Base-by-base conservation (phyloP, 2,888 invertebrate species). In the Pyralis farinalis region DNA sequence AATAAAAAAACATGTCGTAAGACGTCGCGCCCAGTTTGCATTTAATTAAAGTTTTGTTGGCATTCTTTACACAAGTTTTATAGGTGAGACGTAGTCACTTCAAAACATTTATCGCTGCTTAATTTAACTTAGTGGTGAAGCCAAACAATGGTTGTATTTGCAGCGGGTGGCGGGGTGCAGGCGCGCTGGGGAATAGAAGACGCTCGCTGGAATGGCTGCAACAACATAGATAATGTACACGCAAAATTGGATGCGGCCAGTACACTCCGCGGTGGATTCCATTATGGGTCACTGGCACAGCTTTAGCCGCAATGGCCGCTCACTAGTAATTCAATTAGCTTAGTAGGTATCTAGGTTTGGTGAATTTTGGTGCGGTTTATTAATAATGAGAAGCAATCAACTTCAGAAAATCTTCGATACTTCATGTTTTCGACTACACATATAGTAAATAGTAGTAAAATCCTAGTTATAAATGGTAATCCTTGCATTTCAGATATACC, bases 151-250 rank as follows among this genome's bases (percentile, higher is more conserved):
- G 43, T 47, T 53, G 58, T 62, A 61, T 64, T 63, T 55, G 42
- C 49, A 51, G 51, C 27, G 34, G 8, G 11, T 12, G 31, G 25
- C 7, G 5, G n/a, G 25, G 7, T 25, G 16, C 16, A 2, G 31
- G 12, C 12, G 8, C 12, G 37, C 0, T 12, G 9, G n/a, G 44
- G 40, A 31, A 37, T 44, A 12, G 39, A 39, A 29, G 4, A 12
- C 9, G 37, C n/a, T 57, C 63, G 58, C 37, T 49, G 42, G 54
- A 58, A 53, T 50, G 56, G 59, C 74, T 72, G 75, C 69, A 70
- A 71, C 69, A 71, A 73, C 72, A 73, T 46, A 67, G 73, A 72
- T 75, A 73, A 72, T 73, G 62, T 59, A 52, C 37, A 67, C 61
- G 63, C 65, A 59, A 70, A 74, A 75, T 75, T 72, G 68, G 67